Evolutionary conservation across 2,888 invertebrate species (phyloP).

Genomic region (Habrosyne pyritoides): DNA sequence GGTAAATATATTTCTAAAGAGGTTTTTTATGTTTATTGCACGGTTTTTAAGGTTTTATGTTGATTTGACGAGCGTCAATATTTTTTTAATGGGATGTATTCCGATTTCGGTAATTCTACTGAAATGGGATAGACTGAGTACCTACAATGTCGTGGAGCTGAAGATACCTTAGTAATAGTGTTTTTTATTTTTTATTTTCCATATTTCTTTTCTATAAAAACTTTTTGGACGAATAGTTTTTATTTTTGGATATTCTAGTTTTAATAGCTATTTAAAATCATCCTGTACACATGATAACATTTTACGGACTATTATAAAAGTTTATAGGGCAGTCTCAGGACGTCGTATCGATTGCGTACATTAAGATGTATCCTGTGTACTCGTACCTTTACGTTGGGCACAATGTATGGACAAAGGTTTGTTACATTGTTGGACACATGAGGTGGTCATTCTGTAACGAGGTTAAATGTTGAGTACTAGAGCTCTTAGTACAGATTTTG

Average conservation of each 20-base stretch:
- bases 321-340: conserved; percentile 36
- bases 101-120: no score
- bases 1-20: background rate
- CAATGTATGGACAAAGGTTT: conserved; percentile 6
- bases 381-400: background rate
- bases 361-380: conserved; percentile 30
- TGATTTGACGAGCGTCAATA: background rate
- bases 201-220: no score
- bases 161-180: no score
- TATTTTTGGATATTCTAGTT: no score
- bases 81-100: background rate
- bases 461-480: no score
- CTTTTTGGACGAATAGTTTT: no score
- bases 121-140: no score
- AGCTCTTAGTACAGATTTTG: no score
- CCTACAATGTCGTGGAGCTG: no score
- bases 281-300: conserved; percentile 29
- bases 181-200: no score
- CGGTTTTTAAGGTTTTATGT: background rate
- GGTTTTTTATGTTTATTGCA: background rate
- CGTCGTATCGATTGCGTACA: conserved; percentile 35
- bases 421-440: conserved; percentile 7
- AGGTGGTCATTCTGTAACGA: no score
- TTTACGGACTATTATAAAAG: conserved; percentile 42
- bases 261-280: conserved; percentile 12